A percentile compares a stretch with the other conserved stretches of the same genome.
Conservation (phyloP, 2,113 vertebrate species). For the Anas platyrhynchos region DNA sequence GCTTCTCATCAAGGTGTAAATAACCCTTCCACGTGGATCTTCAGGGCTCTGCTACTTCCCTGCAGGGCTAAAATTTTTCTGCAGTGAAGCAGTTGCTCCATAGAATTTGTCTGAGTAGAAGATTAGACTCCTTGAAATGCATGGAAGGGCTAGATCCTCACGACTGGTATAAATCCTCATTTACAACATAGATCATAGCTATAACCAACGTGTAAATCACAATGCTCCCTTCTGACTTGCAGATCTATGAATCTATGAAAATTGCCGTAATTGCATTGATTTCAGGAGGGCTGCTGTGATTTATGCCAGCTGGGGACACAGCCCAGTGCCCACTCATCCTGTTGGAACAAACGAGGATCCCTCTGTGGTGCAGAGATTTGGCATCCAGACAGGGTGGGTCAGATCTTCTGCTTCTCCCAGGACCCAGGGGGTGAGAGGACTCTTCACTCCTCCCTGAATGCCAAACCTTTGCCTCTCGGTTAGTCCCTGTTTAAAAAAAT, state of each 20-base stretch:
- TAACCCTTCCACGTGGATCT: neutral
- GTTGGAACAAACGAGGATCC: constrained; percentile 56
- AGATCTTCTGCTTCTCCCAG: neutral
- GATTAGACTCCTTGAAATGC: constrained; percentile 26
- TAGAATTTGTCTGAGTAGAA: constrained; percentile 11
- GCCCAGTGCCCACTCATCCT: neutral
- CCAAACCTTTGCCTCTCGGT: neutral
- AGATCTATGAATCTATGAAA: constrained; percentile 65
- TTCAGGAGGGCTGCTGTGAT: constrained; percentile 45
- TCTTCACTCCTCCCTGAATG: neutral
- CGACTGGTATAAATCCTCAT: constrained; percentile 32
- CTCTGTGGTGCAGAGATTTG: neutral
- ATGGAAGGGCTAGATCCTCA: neutral
- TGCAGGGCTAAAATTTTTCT: constrained; percentile 1
- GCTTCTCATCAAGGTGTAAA: neutral
- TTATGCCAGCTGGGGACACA: neutral
- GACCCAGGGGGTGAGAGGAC: neutral
- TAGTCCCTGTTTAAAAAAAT: neutral
- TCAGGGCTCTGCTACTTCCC: neutral
- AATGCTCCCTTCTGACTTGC: constrained; percentile 47
- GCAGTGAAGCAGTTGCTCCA: constrained; percentile 5
- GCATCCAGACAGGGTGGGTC: constrained; percentile 8
- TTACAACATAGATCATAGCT: constrained; percentile 50
- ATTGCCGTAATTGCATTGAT: constrained; percentile 66
- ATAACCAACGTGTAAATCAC: constrained; percentile 60